phyloP scores from a whole-genome alignment of 2,888 invertebrate genomes.

The Xestobium rufovillosum region DNA sequence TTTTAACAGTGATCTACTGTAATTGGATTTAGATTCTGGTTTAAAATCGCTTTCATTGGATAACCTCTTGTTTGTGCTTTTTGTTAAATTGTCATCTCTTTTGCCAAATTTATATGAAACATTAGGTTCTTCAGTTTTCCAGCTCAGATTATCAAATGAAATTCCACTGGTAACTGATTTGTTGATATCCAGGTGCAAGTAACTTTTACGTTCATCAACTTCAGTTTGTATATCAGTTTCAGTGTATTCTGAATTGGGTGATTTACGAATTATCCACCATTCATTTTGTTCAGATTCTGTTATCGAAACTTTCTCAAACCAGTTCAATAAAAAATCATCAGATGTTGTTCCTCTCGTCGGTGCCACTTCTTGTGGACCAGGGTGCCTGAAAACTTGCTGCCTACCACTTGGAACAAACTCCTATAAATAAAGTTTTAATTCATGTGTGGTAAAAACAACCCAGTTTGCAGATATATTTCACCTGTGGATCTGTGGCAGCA shows the following conservation, averaged over 20 bases:
- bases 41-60: constrained; percentile 1
- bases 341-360: neutral
- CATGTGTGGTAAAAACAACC: constrained; percentile 6
- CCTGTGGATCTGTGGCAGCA: constrained; percentile 86
- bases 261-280: constrained; percentile 52
- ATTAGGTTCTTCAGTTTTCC: constrained; percentile 30
- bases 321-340: constrained; percentile 57
- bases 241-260: constrained; percentile 39
- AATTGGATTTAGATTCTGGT: neutral
- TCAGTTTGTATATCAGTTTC: constrained; percentile 11
- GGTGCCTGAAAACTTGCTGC: constrained; percentile 69
- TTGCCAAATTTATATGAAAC: constrained; percentile 29
- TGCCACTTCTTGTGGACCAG: constrained; percentile 56
- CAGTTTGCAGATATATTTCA: constrained; percentile 34
- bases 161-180: constrained; percentile 25
- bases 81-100: constrained; percentile 16
- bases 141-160: constrained; percentile 31
- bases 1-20: too few relatives aligned
- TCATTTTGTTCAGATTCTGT: constrained; percentile 52
- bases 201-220: constrained; percentile 19
- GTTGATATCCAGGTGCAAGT: constrained; percentile 17
- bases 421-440: constrained; percentile 40
- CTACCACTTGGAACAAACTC: constrained; percentile 86
- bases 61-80: too few relatives aligned
- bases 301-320: constrained; percentile 69